Percentiles rank a stretch among this genome's conserved stretches.
Conservation (phyloP, 2,113 vertebrate species). For the Rhinolophus ferrumequinum region DNA sequence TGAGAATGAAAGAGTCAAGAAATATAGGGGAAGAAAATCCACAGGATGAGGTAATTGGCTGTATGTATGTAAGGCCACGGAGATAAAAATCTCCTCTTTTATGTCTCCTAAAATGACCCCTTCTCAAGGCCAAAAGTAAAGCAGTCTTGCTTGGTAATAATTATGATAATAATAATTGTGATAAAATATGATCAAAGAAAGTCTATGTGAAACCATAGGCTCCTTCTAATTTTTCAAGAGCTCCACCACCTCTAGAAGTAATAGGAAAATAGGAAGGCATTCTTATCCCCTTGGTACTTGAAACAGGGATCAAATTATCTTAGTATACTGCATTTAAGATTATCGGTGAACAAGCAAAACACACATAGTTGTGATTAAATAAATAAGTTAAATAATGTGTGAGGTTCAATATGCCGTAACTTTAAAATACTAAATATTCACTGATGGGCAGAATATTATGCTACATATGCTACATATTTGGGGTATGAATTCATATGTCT, state of each 20-base stretch:
- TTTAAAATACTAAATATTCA: constrained; percentile 16
- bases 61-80: background rate
- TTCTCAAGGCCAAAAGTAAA: background rate
- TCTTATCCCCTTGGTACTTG: background rate
- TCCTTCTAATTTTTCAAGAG: background rate
- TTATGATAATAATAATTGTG: background rate
- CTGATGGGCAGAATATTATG: background rate
- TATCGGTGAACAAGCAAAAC: background rate
- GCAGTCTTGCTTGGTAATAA: background rate
- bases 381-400: background rate
- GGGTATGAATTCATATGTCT: background rate
- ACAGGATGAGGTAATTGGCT: background rate
- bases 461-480: background rate
- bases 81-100: background rate
- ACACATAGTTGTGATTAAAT: background rate
- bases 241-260: background rate
- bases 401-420: background rate
- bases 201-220: background rate
- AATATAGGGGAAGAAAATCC: background rate
- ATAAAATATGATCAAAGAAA: background rate
- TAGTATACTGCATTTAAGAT: background rate
- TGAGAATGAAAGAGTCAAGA: background rate
- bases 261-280: background rate
- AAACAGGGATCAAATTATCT: background rate
- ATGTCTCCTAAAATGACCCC: background rate